Conservation (phyloP, 2,797 vertebrate genomes). For the Echeneis naucrates region DNA sequence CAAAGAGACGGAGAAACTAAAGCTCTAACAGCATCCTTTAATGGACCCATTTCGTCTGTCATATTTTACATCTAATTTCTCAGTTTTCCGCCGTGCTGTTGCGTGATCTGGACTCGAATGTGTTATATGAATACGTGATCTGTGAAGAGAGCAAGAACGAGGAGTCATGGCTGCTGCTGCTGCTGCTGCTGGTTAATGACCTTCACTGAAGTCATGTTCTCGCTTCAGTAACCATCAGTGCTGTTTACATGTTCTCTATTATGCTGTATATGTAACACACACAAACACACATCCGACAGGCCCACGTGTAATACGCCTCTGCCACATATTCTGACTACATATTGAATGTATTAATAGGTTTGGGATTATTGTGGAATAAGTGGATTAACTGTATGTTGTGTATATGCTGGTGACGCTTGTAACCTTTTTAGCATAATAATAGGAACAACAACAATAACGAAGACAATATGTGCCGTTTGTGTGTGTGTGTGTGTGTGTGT, state of each 20-base stretch:
- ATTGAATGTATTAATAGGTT: slow-evolving; percentile 5
- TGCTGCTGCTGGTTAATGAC: slow-evolving; percentile 17
- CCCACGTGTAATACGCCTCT: slow-evolving; percentile 20
- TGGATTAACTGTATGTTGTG: slow-evolving; percentile 27
- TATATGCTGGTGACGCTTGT: neutral
- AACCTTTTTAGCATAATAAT: slow-evolving; percentile 4
- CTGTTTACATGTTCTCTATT: slow-evolving; percentile 13
- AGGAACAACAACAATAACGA: slow-evolving; percentile 1
- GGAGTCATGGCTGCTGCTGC: neutral
- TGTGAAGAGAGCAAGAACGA: neutral
- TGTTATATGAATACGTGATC: neutral
- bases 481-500: slow-evolving; percentile 3
- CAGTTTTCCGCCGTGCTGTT: too few relatives aligned
- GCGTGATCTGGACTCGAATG: too few relatives aligned
- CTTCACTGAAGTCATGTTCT: neutral
- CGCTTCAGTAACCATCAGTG: slow-evolving; percentile 4
- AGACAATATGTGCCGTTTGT: slow-evolving; percentile 1
- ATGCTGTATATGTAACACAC: neutral
- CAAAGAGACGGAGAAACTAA: neutral
- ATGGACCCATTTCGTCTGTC: neutral
- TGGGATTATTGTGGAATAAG: slow-evolving; percentile 26
- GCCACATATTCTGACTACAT: neutral
- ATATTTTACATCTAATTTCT: neutral
- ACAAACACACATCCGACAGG: slow-evolving; percentile 4
- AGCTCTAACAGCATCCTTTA: neutral